These are phyloP conservation scores for Emys orbicularis DNA, from an alignment of 2,797 vertebrate species.

Conservation along the genomic window DNA sequence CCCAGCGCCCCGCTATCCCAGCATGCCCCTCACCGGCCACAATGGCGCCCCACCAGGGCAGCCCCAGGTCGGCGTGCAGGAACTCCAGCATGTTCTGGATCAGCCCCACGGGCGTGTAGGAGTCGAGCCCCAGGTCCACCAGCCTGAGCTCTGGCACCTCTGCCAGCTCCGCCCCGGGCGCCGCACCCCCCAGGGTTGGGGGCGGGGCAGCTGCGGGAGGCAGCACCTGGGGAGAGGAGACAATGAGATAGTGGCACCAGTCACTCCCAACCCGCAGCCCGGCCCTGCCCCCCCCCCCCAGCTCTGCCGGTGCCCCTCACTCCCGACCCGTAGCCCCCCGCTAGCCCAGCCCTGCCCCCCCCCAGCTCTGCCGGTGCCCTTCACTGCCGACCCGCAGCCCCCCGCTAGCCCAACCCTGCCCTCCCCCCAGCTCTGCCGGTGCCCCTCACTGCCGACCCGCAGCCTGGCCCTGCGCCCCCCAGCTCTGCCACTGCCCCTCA, in stretches of 20 bases:
- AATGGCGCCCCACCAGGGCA: constrained; percentile 95
- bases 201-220: not conserved
- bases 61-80: constrained; percentile 86
- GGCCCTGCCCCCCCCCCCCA: too few relatives aligned
- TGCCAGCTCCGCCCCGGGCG: constrained; percentile 53
- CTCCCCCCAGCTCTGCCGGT: too few relatives aligned
- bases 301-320: too few relatives aligned
- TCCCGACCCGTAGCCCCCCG: too few relatives aligned
- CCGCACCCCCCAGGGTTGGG: constrained; percentile 56
- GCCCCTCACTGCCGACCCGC: too few relatives aligned
- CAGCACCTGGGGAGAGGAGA: not conserved
- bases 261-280: too few relatives aligned
- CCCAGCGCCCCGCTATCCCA: not conserved
- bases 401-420: too few relatives aligned
- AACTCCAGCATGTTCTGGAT: constrained; percentile 89
- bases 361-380: too few relatives aligned
- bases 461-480: too few relatives aligned
- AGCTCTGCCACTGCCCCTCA: too few relatives aligned
- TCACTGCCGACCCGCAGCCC: too few relatives aligned
- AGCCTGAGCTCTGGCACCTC: constrained; percentile 85
- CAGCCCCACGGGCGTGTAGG: constrained; percentile 88
- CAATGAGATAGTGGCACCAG: not conserved
- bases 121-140: constrained; percentile 86
- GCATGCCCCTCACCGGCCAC: constrained; percentile 83
- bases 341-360: too few relatives aligned